phyloP scores from a whole-genome alignment of 2,888 invertebrate species.

The Lochmaea crataegi region DNA sequence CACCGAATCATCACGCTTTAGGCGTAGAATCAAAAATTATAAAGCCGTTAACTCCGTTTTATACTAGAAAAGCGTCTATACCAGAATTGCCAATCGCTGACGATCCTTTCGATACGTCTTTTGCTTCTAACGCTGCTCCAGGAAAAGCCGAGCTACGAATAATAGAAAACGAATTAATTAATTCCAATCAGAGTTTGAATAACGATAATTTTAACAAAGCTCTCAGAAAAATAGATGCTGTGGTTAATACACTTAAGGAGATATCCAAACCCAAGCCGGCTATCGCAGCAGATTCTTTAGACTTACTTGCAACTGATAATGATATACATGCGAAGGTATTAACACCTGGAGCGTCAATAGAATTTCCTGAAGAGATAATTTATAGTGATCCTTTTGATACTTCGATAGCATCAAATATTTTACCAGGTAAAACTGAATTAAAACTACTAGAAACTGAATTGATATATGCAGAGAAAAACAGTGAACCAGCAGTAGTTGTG shows the following conservation, averaged over 20 bases:
- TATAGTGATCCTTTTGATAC: constrained; percentile 89
- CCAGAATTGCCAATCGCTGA: constrained; percentile 68
- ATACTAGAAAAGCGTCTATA: constrained; percentile 73
- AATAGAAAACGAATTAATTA: constrained; percentile 69
- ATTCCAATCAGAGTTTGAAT: constrained; percentile 68
- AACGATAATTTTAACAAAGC: constrained; percentile 73
- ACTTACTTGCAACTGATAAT: constrained; percentile 68
- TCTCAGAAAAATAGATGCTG: constrained; percentile 57
- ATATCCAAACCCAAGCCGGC: constrained; percentile 57
- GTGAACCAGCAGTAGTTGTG: not conserved
- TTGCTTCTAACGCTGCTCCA: constrained; percentile 68
- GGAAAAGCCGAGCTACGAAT: constrained; percentile 70
- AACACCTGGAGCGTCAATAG: constrained; percentile 70
- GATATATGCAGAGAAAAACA: constrained; percentile 65
- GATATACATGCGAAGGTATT: constrained; percentile 77
- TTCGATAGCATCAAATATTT: constrained; percentile 78
- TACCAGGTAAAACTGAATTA: constrained; percentile 83
- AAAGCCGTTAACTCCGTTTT: constrained; percentile 86
- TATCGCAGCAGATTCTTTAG: constrained; percentile 49
- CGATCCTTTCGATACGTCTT: constrained; percentile 78
- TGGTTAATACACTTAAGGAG: constrained; percentile 64
- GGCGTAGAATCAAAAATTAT: constrained; percentile 64
- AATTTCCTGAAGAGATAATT: constrained; percentile 59
- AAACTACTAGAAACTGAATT: constrained; percentile 82
- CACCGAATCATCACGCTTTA: constrained; percentile 57